Percentiles rank a stretch among this genome's conserved stretches.
phyloP scores from a whole-genome alignment of 2,113 vertebrate species.

The Myiopsitta monachus region DNA sequence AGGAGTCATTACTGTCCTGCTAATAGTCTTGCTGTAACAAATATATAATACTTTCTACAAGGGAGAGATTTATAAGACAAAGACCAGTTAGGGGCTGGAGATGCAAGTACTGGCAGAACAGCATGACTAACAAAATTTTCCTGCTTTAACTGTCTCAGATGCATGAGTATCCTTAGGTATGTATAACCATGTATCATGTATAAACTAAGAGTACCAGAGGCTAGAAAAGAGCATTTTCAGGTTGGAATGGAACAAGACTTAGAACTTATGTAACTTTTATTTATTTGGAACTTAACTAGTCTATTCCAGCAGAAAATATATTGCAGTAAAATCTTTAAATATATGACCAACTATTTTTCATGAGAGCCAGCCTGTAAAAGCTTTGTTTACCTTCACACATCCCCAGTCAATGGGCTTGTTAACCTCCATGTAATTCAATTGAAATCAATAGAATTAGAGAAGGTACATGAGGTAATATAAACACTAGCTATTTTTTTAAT shows the following conservation, averaged over 20 bases:
- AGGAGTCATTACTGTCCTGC: not conserved
- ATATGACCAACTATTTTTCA: not conserved
- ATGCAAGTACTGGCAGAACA: not conserved
- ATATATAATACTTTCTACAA: not conserved
- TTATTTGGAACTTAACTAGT: not conserved
- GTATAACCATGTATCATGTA: not conserved
- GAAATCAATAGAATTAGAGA: not conserved
- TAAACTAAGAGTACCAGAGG: not conserved
- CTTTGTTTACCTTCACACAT: not conserved
- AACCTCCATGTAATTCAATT: fast-evolving
- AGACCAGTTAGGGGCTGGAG: not conserved
- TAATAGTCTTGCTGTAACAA: not conserved
- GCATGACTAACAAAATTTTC: not conserved
- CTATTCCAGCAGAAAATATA: not conserved
- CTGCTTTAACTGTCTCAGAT: not conserved
- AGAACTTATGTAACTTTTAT: not conserved
- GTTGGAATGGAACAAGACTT: not conserved
- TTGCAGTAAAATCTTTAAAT: not conserved
- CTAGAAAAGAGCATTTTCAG: not conserved
- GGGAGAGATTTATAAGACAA: not conserved
- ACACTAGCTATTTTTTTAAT: not conserved
- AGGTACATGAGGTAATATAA: not conserved
- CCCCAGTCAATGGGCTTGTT: not conserved
- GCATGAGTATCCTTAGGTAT: not conserved
- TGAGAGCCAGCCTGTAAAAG: not conserved